Percentiles rank a stretch among this genome's conserved stretches.
These are phyloP conservation scores for Axea sp. DNA, from an alignment of 2,888 invertebrate genomes.

Conservation along the genomic window DNA sequence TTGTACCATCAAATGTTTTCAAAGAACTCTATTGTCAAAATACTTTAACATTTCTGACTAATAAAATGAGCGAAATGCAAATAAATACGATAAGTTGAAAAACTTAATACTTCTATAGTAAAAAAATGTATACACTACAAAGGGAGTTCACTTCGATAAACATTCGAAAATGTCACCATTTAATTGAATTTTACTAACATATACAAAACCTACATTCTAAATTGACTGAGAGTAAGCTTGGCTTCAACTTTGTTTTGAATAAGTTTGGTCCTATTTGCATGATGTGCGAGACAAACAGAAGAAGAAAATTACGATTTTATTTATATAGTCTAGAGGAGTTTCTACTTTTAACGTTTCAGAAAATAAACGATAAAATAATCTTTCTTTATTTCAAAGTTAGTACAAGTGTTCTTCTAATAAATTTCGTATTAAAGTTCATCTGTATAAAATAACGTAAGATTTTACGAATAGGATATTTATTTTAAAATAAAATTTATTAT, in stretches of 20 bases:
- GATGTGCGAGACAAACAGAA: slow-evolving; percentile 38
- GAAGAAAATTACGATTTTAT: slow-evolving; percentile 38
- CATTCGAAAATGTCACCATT: slow-evolving; percentile 12
- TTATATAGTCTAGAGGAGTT: slow-evolving; percentile 32
- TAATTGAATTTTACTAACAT: slow-evolving; percentile 36
- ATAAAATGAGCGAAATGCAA: too few relatives aligned
- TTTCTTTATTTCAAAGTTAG: slow-evolving; percentile 28
- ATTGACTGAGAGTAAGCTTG: slow-evolving; percentile 5
- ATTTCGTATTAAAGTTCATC: neutral
- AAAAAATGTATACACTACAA: too few relatives aligned
- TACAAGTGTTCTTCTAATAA: too few relatives aligned
- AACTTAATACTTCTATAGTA: neutral
- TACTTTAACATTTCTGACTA: slow-evolving; percentile 9
- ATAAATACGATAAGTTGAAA: slow-evolving; percentile 1
- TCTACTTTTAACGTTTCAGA: slow-evolving; percentile 21
- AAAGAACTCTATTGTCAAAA: slow-evolving; percentile 17
- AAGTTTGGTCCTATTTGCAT: slow-evolving; percentile 42
- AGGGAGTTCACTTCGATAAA: neutral
- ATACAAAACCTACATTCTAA: slow-evolving; percentile 9
- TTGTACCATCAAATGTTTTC: slow-evolving; percentile 28
- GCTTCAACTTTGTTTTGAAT: slow-evolving; percentile 34
- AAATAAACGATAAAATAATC: slow-evolving; percentile 15
- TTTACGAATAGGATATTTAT: neutral
- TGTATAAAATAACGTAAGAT: too few relatives aligned
- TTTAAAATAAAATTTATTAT: too few relatives aligned